A percentile compares a stretch with the other conserved stretches of the same genome.
Conservation (phyloP, 2,113 vertebrate species). For the Pteronura brasiliensis region DNA sequence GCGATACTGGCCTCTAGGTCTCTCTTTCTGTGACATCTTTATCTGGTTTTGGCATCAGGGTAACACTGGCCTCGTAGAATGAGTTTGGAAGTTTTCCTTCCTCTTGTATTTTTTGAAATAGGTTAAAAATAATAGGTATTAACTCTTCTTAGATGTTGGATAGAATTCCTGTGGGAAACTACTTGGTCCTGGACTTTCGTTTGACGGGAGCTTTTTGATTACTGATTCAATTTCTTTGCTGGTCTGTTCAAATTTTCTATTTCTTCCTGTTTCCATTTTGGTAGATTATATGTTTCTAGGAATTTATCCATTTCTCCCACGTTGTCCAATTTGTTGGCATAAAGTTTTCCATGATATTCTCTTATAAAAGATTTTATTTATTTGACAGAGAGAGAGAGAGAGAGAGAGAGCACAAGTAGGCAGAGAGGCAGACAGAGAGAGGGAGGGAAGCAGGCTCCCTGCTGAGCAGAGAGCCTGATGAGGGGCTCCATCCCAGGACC, state of each 20-base stretch:
- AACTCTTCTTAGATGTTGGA: background rate
- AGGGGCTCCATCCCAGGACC: no score
- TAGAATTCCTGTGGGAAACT: background rate
- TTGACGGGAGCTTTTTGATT: background rate
- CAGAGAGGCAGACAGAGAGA: no score
- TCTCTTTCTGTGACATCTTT: background rate
- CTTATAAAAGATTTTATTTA: background rate
- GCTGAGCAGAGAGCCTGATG: no score
- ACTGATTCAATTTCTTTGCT: background rate
- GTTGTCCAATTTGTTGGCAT: background rate
- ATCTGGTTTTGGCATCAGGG: background rate
- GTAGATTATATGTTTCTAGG: background rate
- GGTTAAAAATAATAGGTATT: background rate
- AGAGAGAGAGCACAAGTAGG: no score
- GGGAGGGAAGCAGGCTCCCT: no score
- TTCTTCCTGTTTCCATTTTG: background rate
- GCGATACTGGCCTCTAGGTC: background rate
- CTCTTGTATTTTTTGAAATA: background rate
- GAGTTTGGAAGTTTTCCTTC: background rate
- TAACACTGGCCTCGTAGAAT: background rate
- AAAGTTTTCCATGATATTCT: background rate
- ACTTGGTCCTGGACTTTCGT: background rate
- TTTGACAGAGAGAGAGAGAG: no score
- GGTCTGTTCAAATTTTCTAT: background rate
- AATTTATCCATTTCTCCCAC: background rate